Evolutionary conservation across 2,113 vertebrate genomes (phyloP).

Genomic region (Siniperca chuatsi): DNA sequence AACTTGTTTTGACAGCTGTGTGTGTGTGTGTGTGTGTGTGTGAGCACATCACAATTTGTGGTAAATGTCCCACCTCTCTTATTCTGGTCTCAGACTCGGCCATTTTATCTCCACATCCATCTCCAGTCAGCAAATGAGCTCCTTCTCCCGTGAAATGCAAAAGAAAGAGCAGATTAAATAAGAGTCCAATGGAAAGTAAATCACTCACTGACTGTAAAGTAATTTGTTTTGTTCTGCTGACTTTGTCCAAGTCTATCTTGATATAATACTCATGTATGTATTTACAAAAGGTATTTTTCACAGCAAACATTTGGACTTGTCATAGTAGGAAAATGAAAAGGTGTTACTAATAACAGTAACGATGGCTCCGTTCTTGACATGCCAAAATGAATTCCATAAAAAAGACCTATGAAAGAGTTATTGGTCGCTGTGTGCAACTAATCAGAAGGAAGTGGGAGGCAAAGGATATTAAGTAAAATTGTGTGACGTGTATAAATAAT

Average conservation of each 20-base stretch:
- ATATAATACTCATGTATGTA: neutral
- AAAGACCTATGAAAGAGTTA: neutral
- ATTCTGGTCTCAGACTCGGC: neutral
- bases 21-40: neutral
- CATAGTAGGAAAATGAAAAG: neutral
- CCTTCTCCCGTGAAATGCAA: constrained; percentile 18
- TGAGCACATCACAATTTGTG: constrained; percentile 30
- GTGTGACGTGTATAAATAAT: neutral
- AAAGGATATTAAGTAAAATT: neutral
- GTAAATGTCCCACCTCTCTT: constrained; percentile 33
- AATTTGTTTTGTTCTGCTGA: neutral
- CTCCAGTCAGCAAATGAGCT: constrained; percentile 27
- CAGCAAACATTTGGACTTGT: neutral
- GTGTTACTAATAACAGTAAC: neutral
- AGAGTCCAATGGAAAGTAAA: neutral
- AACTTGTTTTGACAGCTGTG: constrained; percentile 59
- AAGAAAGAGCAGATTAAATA: neutral
- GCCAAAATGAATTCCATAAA: neutral
- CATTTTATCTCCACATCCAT: constrained; percentile 50
- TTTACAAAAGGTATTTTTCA: neutral
- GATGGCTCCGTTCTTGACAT: neutral
- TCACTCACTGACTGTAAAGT: neutral
- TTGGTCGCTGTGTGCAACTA: neutral
- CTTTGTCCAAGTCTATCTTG: neutral
- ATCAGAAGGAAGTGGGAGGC: neutral